These are phyloP conservation scores for Poecilia wingei DNA, from an alignment of 2,797 vertebrate genomes.

Conservation along the genomic window DNA sequence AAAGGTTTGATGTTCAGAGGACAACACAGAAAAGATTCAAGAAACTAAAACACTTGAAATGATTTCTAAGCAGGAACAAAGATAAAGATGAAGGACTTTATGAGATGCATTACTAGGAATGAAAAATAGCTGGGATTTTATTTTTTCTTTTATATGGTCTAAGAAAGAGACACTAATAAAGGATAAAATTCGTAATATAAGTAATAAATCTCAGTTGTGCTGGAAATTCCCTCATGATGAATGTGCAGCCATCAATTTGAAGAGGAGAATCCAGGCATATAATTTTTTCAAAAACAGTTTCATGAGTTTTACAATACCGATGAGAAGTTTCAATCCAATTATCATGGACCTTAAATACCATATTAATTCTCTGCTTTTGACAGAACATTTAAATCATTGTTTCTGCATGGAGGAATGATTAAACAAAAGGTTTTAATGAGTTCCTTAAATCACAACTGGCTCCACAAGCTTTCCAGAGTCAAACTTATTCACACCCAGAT, in stretches of 20 bases:
- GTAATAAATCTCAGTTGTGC: background rate
- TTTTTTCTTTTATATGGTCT: slow-evolving; percentile 25
- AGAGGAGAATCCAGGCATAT: background rate
- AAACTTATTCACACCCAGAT: background rate
- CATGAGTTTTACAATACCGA: background rate
- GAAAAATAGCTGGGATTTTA: slow-evolving; percentile 10
- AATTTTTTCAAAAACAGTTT: background rate
- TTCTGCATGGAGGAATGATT: background rate
- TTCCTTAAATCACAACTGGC: background rate
- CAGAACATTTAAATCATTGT: background rate
- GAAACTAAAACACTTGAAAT: slow-evolving; percentile 45
- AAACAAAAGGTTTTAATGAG: background rate
- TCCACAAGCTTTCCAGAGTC: background rate
- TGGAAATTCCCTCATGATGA: background rate
- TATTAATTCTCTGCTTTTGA: background rate
- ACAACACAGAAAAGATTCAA: slow-evolving; percentile 37
- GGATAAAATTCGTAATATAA: background rate
- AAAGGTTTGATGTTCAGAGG: slow-evolving; percentile 13
- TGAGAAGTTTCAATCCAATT: background rate
- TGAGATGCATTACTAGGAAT: slow-evolving; percentile 32
- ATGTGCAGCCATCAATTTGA: background rate
- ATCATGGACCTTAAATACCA: background rate
- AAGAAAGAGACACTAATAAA: background rate
- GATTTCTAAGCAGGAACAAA: slow-evolving; percentile 46
- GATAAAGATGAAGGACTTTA: slow-evolving; percentile 1